Evolutionary conservation across 2,888 invertebrate species (phyloP).

Genomic region (Spilosoma lubricipeda): DNA sequence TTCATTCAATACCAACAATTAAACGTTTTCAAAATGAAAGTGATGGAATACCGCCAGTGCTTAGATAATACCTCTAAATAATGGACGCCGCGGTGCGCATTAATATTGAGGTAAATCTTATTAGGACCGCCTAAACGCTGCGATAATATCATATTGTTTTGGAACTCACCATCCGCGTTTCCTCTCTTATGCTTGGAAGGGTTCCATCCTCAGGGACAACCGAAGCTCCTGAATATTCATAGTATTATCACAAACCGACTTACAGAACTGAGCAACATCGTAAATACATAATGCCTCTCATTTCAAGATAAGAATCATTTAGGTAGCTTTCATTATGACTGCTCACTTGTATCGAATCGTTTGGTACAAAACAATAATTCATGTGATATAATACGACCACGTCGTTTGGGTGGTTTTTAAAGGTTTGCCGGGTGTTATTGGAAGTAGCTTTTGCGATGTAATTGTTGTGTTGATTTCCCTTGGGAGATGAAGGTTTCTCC

Average conservation of each 20-base stretch:
- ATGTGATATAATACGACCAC: constrained; percentile 54
- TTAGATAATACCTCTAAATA: constrained; percentile 82
- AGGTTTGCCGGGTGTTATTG: constrained; percentile 76
- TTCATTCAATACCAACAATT: constrained; percentile 54
- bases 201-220: constrained; percentile 80
- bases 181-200: constrained; percentile 84
- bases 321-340: constrained; percentile 53
- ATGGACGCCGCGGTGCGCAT: constrained; percentile 83
- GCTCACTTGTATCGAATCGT: constrained; percentile 50
- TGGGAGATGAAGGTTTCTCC: constrained; percentile 71
- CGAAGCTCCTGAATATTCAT: constrained; percentile 82
- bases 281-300: constrained; percentile 76
- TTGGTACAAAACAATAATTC: constrained; percentile 47
- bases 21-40: constrained; percentile 64
- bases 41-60: constrained; percentile 67
- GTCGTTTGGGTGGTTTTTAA: constrained; percentile 66
- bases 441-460: constrained; percentile 80
- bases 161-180: constrained; percentile 82
- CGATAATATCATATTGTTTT: constrained; percentile 86
- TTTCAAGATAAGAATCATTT: constrained; percentile 67
- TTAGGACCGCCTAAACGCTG: constrained; percentile 83
- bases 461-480: constrained; percentile 85
- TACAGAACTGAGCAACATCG: constrained; percentile 75
- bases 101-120: constrained; percentile 86
- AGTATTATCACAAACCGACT: constrained; percentile 82